Conservation (phyloP, 92 coral and sea anemone species). For the Epizoanthus ramosus region DNA sequence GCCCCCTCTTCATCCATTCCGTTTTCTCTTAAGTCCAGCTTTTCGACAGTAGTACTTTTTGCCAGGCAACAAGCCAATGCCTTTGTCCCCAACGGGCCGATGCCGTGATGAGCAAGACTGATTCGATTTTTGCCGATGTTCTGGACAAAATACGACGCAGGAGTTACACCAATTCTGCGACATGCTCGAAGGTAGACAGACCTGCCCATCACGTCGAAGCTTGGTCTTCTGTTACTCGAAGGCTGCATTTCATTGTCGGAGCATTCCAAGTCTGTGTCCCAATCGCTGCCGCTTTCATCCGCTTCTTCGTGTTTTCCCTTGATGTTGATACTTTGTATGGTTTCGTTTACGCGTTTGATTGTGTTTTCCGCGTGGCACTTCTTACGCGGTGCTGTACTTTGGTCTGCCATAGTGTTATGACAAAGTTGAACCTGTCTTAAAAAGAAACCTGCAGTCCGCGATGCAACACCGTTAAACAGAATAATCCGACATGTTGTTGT, state of each 20-base stretch:
- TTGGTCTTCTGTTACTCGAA: conserved; percentile 37
- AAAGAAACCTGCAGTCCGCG: not conserved
- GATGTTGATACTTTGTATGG: not conserved
- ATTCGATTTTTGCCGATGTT: conserved; percentile 63
- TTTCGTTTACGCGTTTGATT: not conserved
- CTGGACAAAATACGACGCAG: conserved; percentile 57
- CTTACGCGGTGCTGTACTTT: not conserved
- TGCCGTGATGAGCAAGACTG: conserved; percentile 65
- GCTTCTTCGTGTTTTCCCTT: not conserved
- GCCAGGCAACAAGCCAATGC: conserved; percentile 67
- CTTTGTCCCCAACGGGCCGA: conserved; percentile 69
- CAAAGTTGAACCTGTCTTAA: not conserved
- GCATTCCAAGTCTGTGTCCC: conserved; percentile 78
- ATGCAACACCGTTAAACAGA: not conserved
- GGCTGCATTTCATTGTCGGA: conserved; percentile 39
- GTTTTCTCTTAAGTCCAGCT: conserved; percentile 65
- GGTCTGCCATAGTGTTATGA: not conserved
- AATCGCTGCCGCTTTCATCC: conserved; percentile 55
- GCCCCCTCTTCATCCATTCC: conserved; percentile 73
- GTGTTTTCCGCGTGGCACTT: not conserved
- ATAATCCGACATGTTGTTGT: not conserved
- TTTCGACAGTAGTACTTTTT: conserved; percentile 70
- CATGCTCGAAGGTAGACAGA: conserved; percentile 64
- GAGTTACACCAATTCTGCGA: conserved; percentile 51
- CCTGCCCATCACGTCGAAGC: conserved; percentile 63